Evolutionary conservation across 2,888 invertebrate genomes (phyloP), one percentile per base, ranked within the genome.

Genomic region (Folsomia candida): DNA sequence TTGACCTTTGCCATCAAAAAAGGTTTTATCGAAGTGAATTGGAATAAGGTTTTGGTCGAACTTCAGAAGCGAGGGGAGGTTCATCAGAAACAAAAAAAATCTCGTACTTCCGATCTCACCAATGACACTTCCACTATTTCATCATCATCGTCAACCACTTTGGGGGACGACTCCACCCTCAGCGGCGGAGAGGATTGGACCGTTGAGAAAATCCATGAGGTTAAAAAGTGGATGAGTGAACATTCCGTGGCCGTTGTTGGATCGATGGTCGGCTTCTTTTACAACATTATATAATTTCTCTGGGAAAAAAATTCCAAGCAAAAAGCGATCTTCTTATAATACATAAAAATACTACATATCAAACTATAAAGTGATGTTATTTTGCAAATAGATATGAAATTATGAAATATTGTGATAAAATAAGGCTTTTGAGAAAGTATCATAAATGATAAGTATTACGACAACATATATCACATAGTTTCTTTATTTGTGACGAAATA

Each of bases 21-120:
- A 18, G 76, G 76, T 4, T 76, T 68, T 66, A 69, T 76, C 2
- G 72, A 71, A n/a, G 72, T 76, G 18, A 76, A 76, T 57, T 76
- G 72, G 67, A 71, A 69, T 0, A 72, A 73, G n/a, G 74, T 76
- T 51, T 75, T 74, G 63, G 51, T 72, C 25, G 74, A 76, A 59
- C 62, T 76, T 9, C 57, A 54, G 51, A 61, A 18, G 25, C 28
- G 1, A 20, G 26, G 54, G 20, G 29, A 59, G 54, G 29, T 29
- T 1, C 59, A 25, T 6, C 47, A 47, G 47, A 47, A 47, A 47
- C 9, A 11, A 9, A 47, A 47, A 47, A 9, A 47, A 47, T 47
- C 47, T 18, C 47, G 47, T 11, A 47, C 9, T 47, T 47, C 47
- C 18, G 9, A 11, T 47, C 28, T 28, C 22, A 26, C 14, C 24